phyloP scores from a whole-genome alignment of 30 jellyfish, hydroid and myxozoan genomes.

The Turritopsis rubra region DNA sequence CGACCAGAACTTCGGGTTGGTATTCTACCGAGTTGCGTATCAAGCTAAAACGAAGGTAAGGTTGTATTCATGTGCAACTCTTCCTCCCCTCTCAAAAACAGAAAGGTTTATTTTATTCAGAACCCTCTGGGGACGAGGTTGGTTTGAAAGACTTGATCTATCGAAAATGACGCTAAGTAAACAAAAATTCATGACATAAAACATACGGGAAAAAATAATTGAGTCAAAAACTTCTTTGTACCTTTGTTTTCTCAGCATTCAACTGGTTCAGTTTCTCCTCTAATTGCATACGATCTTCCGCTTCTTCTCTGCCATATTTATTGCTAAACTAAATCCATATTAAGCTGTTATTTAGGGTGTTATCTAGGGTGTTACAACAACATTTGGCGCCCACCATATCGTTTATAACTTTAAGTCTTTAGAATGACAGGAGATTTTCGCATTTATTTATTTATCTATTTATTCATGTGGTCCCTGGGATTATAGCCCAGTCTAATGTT shows the following conservation, averaged over 20 bases:
- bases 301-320: background rate
- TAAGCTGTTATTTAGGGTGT: background rate
- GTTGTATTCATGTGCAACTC: no score
- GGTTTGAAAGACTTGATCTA: no score
- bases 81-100: no score
- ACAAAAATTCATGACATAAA: background rate
- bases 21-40: conserved; percentile 1
- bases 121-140: no score
- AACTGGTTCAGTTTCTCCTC: background rate
- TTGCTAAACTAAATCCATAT: background rate
- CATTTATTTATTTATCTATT: no score
- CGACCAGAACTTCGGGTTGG: conserved; percentile 10
- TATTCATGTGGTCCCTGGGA: no score
- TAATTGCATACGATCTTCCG: background rate
- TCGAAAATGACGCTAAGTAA: background rate
- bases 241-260: background rate
- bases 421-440: no score
- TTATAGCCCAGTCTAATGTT: no score
- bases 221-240: no score
- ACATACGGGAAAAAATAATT: background rate
- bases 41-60: background rate
- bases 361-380: background rate
- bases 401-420: no score
- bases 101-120: no score
- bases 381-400: background rate